Percentiles rank a stretch among this genome's conserved stretches.
Conservation (phyloP, 2,113 vertebrate species). For the Phocoena sinus region DNA sequence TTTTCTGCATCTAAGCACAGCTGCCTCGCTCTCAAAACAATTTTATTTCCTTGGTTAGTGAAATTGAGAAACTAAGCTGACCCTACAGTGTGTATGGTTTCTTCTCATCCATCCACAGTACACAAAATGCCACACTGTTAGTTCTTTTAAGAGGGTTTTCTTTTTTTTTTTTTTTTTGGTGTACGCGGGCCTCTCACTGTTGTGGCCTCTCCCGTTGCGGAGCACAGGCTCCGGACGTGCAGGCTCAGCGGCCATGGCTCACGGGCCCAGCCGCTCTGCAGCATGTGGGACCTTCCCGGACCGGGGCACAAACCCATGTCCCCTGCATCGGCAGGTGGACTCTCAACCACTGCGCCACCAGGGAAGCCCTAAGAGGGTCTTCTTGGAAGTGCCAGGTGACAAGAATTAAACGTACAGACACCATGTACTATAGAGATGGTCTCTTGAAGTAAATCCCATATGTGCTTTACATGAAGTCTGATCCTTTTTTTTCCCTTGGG, state of each 20-base stretch:
- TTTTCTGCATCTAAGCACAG: rapidly evolving
- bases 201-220: too few relatives aligned
- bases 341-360: too few relatives aligned
- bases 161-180: neutral
- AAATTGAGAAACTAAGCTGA: neutral
- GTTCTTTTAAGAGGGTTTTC: neutral
- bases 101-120: neutral
- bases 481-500: neutral
- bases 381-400: neutral
- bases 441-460: neutral
- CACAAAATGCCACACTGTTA: neutral
- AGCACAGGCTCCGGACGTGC: too few relatives aligned
- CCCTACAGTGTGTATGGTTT: rapidly evolving
- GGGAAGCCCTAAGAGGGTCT: neutral
- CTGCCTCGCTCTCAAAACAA: neutral
- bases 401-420: neutral
- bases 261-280: too few relatives aligned
- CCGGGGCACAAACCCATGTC: too few relatives aligned
- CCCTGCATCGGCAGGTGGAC: too few relatives aligned
- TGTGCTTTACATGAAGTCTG: neutral
- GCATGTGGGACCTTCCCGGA: too few relatives aligned
- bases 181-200: too few relatives aligned
- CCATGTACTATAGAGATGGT: neutral
- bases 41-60: neutral
- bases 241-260: too few relatives aligned